Percentiles rank a stretch among this genome's conserved stretches.
phyloP scores from a whole-genome alignment of 37 sponge, comb jelly and placozoan genomes.

The Spongia lamella region DNA sequence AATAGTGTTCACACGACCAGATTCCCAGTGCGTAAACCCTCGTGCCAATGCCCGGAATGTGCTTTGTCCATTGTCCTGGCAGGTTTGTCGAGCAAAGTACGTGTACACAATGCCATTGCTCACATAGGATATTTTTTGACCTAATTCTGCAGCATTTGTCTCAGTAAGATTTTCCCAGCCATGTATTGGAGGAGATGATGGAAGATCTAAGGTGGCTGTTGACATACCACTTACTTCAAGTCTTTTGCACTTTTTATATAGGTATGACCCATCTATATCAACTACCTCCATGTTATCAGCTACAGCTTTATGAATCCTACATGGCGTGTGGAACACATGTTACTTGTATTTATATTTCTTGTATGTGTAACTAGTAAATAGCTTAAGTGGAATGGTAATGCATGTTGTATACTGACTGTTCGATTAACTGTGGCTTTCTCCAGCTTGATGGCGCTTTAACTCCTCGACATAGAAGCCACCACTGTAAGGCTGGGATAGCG shows the following conservation, averaged over 20 bases:
- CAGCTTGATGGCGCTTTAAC: constrained; percentile 5
- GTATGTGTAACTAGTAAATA: too few relatives aligned
- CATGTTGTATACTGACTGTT: not conserved
- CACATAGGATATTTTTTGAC: not conserved
- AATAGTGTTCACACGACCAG: constrained; percentile 8
- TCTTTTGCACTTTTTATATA: constrained; percentile 4
- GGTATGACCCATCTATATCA: constrained; percentile 34
- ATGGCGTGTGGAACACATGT: too few relatives aligned
- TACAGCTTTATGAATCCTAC: constrained; percentile 3
- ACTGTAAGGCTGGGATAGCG: constrained; percentile 17
- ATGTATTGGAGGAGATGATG: not conserved
- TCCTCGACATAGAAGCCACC: constrained; percentile 42
- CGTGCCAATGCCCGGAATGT: constrained; percentile 20
- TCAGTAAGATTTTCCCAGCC: constrained; percentile 9
- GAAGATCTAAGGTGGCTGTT: not conserved
- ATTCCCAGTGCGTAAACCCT: constrained; percentile 28
- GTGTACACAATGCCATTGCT: constrained; percentile 9
- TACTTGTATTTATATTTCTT: too few relatives aligned
- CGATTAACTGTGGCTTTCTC: constrained; percentile 9
- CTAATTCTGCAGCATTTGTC: not conserved
- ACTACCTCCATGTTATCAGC: not conserved
- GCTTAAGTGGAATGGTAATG: too few relatives aligned
- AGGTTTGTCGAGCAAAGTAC: constrained; percentile 3
- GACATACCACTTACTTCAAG: not conserved
- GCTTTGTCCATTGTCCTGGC: constrained; percentile 7